Evolutionary conservation across 2,797 vertebrate genomes (phyloP).

Genomic region (Onychomys leucogaster): DNA sequence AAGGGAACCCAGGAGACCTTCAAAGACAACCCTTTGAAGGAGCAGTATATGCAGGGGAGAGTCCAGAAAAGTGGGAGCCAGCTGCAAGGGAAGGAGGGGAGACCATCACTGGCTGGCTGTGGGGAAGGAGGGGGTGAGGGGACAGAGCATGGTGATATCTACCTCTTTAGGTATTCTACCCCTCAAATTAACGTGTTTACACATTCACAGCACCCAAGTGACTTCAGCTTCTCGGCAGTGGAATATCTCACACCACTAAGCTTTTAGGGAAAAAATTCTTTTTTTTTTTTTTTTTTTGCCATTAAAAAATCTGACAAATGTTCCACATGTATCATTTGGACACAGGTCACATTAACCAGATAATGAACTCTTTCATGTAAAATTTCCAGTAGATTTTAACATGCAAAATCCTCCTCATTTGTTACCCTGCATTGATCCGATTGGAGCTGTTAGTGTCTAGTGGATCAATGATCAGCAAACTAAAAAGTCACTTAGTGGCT

Average conservation of each 20-base stretch:
- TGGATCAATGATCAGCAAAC: constrained; percentile 86
- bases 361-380: constrained; percentile 84
- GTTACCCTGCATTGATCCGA: constrained; percentile 85
- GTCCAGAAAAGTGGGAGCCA: background rate
- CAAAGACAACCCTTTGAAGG: background rate
- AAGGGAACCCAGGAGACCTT: background rate
- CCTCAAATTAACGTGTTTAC: constrained; percentile 76
- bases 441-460: constrained; percentile 80
- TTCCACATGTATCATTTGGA: constrained; percentile 85
- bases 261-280: constrained; percentile 64
- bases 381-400: constrained; percentile 80
- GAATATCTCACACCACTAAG: constrained; percentile 79
- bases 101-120: background rate
- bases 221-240: constrained; percentile 70
- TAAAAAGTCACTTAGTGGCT: constrained; percentile 84
- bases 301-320: constrained; percentile 75
- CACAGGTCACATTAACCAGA: constrained; percentile 84
- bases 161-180: constrained; percentile 54
- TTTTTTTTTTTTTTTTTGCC: constrained; percentile 63
- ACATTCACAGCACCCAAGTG: constrained; percentile 69
- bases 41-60: background rate
- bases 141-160: background rate
- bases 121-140: background rate
- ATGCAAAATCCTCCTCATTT: constrained; percentile 67
- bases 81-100: background rate